Conservation (phyloP, 2,113 vertebrate species). For the Clarias macrocephalus region DNA sequence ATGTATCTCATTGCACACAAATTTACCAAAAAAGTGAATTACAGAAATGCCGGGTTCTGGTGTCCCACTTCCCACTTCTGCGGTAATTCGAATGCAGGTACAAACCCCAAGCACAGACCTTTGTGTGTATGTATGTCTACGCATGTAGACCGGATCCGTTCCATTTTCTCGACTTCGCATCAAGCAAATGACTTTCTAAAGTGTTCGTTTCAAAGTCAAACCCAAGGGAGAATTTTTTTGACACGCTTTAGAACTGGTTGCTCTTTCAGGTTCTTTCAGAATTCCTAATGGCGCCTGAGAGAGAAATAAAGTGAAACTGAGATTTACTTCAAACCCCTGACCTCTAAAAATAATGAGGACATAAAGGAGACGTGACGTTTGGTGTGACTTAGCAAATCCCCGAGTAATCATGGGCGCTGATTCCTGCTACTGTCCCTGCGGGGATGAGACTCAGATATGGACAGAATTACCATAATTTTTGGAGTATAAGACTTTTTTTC, state of each 20-base stretch:
- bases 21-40: background rate
- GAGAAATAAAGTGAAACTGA: background rate
- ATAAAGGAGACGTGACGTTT: background rate
- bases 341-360: constrained; percentile 36
- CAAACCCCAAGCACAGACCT: background rate
- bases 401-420: background rate
- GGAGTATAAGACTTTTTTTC: background rate
- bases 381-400: background rate
- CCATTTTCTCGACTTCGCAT: background rate
- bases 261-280: constrained; percentile 3
- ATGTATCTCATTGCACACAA: no score
- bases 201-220: background rate
- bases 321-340: constrained; percentile 22
- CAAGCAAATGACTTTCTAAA: background rate
- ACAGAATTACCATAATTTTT: background rate
- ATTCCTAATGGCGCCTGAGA: background rate
- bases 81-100: background rate
- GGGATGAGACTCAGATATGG: background rate
- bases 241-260: background rate
- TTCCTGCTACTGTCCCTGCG: background rate
- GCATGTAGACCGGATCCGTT: background rate
- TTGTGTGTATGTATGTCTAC: background rate
- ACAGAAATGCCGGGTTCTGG: background rate
- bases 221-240: background rate
- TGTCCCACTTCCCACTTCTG: background rate